Evolutionary conservation across 2,797 vertebrate species (phyloP).

Genomic region (Lithobates pipiens): DNA sequence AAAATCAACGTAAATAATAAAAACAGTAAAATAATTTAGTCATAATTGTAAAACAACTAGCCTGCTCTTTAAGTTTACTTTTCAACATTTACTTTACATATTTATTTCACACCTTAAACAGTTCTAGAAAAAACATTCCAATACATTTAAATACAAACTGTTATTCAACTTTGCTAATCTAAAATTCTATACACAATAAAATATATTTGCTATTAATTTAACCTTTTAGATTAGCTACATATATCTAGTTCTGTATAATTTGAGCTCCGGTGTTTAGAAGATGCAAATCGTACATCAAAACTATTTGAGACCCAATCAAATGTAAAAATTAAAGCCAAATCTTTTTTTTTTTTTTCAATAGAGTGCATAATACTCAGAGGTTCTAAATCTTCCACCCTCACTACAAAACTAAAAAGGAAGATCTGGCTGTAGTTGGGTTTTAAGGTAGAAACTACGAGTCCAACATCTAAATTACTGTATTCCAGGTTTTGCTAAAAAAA

Average conservation of each 20-base stretch:
- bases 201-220: background rate
- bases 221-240: background rate
- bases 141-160: slow-evolving; percentile 6
- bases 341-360: too few relatives aligned
- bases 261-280: background rate
- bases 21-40: background rate
- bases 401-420: too few relatives aligned
- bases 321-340: too few relatives aligned
- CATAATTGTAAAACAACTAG: background rate
- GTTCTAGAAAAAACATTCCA: background rate
- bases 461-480: too few relatives aligned
- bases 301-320: background rate
- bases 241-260: background rate
- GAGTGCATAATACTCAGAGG: too few relatives aligned
- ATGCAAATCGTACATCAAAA: background rate
- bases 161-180: background rate
- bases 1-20: too few relatives aligned
- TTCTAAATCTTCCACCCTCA: too few relatives aligned
- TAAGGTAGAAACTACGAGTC: too few relatives aligned
- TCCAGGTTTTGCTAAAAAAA: too few relatives aligned
- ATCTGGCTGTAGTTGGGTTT: too few relatives aligned
- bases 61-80: background rate
- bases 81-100: background rate
- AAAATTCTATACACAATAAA: background rate
- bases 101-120: background rate